Conservation (phyloP, 1,140 invertebrate species). For the Dinothrombium tinctorium region DNA sequence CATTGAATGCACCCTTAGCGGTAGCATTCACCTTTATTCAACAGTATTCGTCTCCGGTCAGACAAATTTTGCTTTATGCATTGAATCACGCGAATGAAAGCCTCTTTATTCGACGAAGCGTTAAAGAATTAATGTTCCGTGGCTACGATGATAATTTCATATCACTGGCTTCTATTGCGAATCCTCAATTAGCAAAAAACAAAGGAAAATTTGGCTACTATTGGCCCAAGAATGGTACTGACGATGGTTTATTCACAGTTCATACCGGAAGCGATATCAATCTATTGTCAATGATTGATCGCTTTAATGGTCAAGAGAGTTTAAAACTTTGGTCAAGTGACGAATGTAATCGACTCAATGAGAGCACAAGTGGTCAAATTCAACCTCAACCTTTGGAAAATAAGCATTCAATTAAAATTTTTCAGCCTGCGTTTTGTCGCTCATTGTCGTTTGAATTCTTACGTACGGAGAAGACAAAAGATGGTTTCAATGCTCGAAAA, state of each 20-base stretch:
- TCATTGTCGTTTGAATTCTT: background rate
- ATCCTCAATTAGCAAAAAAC: slow-evolving; percentile 12
- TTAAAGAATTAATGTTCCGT: slow-evolving; percentile 60
- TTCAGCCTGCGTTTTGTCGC: slow-evolving; percentile 10
- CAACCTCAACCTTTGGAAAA: slow-evolving; percentile 3
- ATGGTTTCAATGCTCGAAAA: background rate
- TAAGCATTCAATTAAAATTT: slow-evolving; percentile 7
- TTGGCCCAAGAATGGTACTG: slow-evolving; percentile 21
- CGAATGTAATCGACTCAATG: slow-evolving; percentile 10
- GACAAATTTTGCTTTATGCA: slow-evolving; percentile 57
- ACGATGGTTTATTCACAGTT: slow-evolving; percentile 26
- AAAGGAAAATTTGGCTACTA: slow-evolving; percentile 12
- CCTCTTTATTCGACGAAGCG: slow-evolving; percentile 61
- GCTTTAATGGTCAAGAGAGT: slow-evolving; percentile 31
- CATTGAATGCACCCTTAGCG: slow-evolving; percentile 71
- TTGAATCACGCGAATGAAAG: slow-evolving; percentile 71
- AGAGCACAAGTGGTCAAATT: slow-evolving; percentile 9
- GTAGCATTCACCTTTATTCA: slow-evolving; percentile 49
- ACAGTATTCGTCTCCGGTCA: slow-evolving; percentile 46
- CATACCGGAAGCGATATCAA: slow-evolving; percentile 22
- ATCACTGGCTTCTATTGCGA: slow-evolving; percentile 11
- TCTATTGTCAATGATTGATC: slow-evolving; percentile 23
- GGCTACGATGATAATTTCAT: slow-evolving; percentile 26
- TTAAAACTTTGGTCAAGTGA: slow-evolving; percentile 9
- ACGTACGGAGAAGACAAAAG: background rate